phyloP scores from a whole-genome alignment of 2,797 vertebrate species.

The Linurgus olivaceus region DNA sequence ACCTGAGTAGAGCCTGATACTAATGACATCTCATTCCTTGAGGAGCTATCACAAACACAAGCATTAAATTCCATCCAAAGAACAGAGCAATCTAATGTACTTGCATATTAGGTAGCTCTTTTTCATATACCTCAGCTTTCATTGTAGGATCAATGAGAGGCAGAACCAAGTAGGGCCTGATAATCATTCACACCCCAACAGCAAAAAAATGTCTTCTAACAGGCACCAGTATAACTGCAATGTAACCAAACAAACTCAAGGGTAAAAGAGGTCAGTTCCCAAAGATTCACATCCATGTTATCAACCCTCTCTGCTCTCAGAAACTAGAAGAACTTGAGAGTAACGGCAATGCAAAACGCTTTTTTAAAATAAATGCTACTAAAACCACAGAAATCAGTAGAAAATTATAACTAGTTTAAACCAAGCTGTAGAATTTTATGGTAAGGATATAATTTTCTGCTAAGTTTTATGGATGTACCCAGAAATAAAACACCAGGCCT shows the following conservation, averaged over 20 bases:
- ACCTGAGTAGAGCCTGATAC: not conserved
- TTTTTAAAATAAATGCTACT: not conserved
- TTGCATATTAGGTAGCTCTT: not conserved
- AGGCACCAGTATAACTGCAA: not conserved
- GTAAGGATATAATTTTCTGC: constrained; percentile 60
- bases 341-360: not conserved
- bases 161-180: not conserved
- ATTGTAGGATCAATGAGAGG: not conserved
- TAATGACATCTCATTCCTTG: not conserved
- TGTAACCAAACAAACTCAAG: not conserved
- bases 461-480: constrained; percentile 42
- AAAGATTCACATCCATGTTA: not conserved
- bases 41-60: not conserved
- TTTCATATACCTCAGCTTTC: not conserved
- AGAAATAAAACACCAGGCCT: constrained; percentile 61
- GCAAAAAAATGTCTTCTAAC: not conserved
- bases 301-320: not conserved
- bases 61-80: not conserved
- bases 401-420: constrained; percentile 63
- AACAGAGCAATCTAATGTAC: not conserved
- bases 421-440: constrained; percentile 43
- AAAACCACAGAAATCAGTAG: constrained; percentile 31
- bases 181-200: not conserved
- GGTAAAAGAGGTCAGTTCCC: not conserved
- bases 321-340: not conserved